A percentile compares a stretch with the other conserved stretches of the same genome.
phyloP scores from a whole-genome alignment of 1,140 invertebrate genomes.

The Solen grandis region DNA sequence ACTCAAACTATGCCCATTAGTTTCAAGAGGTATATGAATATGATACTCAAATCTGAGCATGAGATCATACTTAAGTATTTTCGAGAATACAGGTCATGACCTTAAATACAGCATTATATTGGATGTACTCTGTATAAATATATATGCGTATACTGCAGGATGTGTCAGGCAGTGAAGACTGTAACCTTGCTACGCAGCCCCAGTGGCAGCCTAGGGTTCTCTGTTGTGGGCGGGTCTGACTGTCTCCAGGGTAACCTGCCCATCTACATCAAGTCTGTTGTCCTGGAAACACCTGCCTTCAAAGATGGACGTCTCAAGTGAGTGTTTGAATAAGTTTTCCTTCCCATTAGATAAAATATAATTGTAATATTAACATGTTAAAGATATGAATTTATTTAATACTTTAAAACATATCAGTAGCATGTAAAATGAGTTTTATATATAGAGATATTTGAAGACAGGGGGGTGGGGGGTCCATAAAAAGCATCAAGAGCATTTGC shows the following conservation, averaged over 20 bases:
- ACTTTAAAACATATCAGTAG: not conserved
- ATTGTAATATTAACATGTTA: not conserved
- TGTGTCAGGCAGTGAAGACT: conserved; percentile 82
- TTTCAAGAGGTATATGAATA: too few species aligned
- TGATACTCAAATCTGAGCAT: too few species aligned
- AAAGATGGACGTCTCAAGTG: conserved; percentile 81
- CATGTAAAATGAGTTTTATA: too few species aligned
- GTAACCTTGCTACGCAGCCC: conserved; percentile 80
- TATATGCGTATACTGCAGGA: too few species aligned
- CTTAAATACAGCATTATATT: too few species aligned
- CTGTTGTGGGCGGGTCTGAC: conserved; percentile 82
- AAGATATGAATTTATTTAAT: not conserved
- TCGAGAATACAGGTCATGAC: too few species aligned
- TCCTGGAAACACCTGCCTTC: conserved; percentile 82
- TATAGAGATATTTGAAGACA: too few species aligned
- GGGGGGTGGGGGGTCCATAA: too few species aligned
- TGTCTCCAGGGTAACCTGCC: conserved; percentile 80
- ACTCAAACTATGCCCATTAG: too few species aligned
- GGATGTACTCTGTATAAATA: too few species aligned
- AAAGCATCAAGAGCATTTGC: too few species aligned
- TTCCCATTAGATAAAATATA: not conserved
- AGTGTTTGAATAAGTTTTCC: conserved; percentile 6
- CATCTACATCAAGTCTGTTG: conserved; percentile 83
- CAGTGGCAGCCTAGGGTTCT: conserved; percentile 82
- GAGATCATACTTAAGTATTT: too few species aligned